phyloP scores from a whole-genome alignment of 2,797 vertebrate species.

The Rallus crepitans region DNA sequence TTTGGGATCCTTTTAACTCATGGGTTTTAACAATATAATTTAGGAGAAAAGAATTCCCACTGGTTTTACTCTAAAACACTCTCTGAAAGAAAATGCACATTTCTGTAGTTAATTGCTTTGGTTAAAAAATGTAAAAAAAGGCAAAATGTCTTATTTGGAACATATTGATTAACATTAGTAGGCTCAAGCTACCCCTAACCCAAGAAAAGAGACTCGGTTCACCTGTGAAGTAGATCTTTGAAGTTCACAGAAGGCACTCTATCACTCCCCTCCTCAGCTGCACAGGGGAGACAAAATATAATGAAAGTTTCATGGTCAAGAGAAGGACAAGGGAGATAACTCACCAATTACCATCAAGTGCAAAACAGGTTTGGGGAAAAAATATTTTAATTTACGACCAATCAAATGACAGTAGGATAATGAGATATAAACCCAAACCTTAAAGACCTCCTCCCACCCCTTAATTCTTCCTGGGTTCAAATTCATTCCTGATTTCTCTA shows the following conservation, averaged over 20 bases:
- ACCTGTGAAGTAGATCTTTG: neutral
- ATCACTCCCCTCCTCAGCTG: neutral
- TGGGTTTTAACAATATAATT: neutral
- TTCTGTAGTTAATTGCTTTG: neutral
- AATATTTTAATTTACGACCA: no score
- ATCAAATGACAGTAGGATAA: neutral
- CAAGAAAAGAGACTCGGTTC: neutral
- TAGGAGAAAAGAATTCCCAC: neutral
- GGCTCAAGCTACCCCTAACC: neutral
- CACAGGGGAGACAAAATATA: neutral
- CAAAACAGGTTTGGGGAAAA: no score
- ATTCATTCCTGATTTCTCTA: neutral
- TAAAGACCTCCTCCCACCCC: neutral
- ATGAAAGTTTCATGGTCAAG: rapidly evolving
- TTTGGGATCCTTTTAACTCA: neutral
- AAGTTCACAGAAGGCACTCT: neutral
- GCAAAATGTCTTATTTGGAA: neutral
- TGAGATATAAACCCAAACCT: neutral
- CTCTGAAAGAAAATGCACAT: neutral
- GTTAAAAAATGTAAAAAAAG: neutral
- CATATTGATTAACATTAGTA: neutral
- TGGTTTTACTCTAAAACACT: neutral
- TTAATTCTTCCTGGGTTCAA: neutral
- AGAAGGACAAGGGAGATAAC: no score
- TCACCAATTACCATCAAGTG: no score